A percentile compares a stretch with the other conserved stretches of the same genome.
Conservation (phyloP, 2,113 vertebrate species). For the Illadopsis cleaveri region DNA sequence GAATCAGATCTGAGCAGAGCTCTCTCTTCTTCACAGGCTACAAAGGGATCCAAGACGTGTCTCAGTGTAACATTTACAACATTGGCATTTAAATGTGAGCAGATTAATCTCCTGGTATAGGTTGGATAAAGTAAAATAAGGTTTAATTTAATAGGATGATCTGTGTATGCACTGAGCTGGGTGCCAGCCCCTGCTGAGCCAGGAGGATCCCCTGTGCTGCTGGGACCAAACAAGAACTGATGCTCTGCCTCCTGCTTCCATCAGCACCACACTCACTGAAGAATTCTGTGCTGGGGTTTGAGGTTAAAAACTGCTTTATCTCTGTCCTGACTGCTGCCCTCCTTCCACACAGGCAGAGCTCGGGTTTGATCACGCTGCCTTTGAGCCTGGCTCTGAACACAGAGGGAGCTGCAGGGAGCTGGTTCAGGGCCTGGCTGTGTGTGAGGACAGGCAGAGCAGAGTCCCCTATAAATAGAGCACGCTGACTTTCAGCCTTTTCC, state of each 20-base stretch:
- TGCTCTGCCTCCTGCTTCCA: not conserved
- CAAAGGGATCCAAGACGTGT: not conserved
- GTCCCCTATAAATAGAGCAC: conserved; percentile 5
- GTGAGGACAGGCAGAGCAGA: not conserved
- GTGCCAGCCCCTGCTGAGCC: not conserved
- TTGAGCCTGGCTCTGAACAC: not conserved
- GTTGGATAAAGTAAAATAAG: not conserved
- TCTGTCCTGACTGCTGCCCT: not conserved
- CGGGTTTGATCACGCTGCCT: not conserved
- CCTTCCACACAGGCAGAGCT: not conserved
- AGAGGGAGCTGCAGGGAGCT: not conserved
- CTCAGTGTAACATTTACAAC: not conserved
- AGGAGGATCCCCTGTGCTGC: not conserved
- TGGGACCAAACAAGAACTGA: not conserved
- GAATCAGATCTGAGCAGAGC: not conserved
- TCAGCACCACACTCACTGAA: not conserved
- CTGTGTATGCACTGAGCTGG: not conserved
- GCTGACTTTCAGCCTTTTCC: not conserved
- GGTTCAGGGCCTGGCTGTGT: not conserved
- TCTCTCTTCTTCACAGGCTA: not conserved
- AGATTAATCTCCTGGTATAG: not conserved
- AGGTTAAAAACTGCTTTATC: not conserved
- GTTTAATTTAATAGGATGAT: not conserved
- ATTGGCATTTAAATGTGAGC: not conserved
- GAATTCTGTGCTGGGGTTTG: not conserved